Evolutionary conservation across 2,797 vertebrate genomes (phyloP).

Genomic region (Tauraco hartlaubi): DNA sequence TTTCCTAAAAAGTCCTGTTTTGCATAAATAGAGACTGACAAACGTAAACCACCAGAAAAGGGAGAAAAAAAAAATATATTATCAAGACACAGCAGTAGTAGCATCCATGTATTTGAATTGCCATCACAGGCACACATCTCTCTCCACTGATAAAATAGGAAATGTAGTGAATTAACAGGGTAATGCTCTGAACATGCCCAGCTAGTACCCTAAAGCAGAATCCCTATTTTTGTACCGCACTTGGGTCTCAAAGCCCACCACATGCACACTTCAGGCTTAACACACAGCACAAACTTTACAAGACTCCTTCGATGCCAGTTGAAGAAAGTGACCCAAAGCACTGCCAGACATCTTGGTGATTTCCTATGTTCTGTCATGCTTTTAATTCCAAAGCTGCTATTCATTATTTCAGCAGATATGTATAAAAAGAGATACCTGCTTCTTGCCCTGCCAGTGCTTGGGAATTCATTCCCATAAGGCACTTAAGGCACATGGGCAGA

Average conservation of each 20-base stretch:
- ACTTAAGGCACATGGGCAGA: neutral
- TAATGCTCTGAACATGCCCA: neutral
- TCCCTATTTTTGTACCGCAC: neutral
- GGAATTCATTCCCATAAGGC: neutral
- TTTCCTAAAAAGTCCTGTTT: neutral
- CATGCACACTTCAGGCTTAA: neutral
- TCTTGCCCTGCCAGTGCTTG: neutral
- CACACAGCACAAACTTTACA: neutral
- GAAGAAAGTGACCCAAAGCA: neutral
- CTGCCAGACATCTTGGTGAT: neutral
- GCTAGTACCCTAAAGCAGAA: neutral
- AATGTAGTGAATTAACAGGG: neutral
- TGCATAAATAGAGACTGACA: neutral
- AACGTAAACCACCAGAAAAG: neutral
- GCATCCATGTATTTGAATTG: neutral
- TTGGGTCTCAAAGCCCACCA: neutral
- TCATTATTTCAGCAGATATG: neutral
- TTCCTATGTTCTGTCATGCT: neutral
- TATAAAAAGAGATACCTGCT: neutral
- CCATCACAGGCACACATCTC: neutral
- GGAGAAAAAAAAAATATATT: fast-evolving
- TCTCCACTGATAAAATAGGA: neutral
- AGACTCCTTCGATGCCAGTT: neutral
- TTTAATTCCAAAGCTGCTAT: neutral
- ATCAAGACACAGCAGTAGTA: neutral